These are phyloP conservation scores for Chromoteleia sp. DNA, from an alignment of 2,888 invertebrate genomes.

Conservation along the genomic window DNA sequence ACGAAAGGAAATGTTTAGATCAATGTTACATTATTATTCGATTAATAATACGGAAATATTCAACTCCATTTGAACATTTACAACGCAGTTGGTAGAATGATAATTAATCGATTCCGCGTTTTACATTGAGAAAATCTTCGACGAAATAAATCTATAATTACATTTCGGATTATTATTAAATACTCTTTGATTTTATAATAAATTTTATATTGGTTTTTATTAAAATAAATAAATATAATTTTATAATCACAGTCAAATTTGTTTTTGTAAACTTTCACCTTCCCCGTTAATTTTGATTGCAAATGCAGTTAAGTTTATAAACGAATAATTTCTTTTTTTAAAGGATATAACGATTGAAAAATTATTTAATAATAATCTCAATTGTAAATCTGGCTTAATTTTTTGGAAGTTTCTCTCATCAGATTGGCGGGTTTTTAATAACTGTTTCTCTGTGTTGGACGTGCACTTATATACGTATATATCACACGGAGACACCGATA, in stretches of 20 bases:
- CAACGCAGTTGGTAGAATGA: constrained; percentile 28
- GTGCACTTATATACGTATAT: constrained; percentile 60
- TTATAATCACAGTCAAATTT: too few species aligned
- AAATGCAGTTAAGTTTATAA: too few species aligned
- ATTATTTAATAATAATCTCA: constrained; percentile 2
- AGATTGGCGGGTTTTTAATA: constrained; percentile 65
- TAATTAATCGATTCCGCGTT: constrained; percentile 43
- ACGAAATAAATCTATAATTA: neutral
- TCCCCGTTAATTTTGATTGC: too few species aligned
- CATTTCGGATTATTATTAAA: constrained; percentile 7
- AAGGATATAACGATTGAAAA: too few species aligned
- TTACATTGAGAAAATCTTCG: constrained; percentile 5
- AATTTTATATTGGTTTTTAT: too few species aligned
- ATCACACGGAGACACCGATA: constrained; percentile 40
- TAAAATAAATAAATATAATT: neutral
- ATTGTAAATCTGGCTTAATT: constrained; percentile 4
- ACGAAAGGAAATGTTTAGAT: constrained; percentile 49
- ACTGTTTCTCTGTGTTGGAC: constrained; percentile 65
- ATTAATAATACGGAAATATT: constrained; percentile 20
- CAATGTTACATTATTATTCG: constrained; percentile 43
- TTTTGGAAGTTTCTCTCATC: neutral
- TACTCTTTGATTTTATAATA: too few species aligned
- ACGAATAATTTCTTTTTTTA: too few species aligned
- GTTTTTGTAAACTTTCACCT: too few species aligned
- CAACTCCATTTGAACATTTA: constrained; percentile 40